Evolutionary conservation across 2,888 invertebrate species (phyloP).

Genomic region (Stenoptilia bipunctidactyla): DNA sequence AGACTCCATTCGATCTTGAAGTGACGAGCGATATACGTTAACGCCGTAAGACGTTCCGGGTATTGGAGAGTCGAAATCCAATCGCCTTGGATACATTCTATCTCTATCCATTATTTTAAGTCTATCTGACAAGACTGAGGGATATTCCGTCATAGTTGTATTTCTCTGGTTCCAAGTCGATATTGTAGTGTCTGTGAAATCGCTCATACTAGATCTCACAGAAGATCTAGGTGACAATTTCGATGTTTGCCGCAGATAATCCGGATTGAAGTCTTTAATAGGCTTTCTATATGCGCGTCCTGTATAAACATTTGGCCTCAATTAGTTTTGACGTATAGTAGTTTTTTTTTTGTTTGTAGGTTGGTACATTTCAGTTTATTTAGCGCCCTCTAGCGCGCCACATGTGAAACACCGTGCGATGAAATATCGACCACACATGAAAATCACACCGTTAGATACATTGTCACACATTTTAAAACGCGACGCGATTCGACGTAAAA

Average conservation of each 20-base stretch:
- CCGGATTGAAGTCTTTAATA: conserved; percentile 62
- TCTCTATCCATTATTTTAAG: conserved; percentile 46
- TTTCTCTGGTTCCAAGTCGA: conserved; percentile 61
- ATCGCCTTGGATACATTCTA: conserved; percentile 43
- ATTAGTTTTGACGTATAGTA: conserved; percentile 7
- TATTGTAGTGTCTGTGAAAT: conserved; percentile 64
- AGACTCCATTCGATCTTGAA: conserved; percentile 50
- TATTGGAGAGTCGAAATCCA: conserved; percentile 54
- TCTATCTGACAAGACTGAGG: conserved; percentile 56
- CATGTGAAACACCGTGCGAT: conserved; percentile 20
- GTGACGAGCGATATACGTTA: conserved; percentile 38
- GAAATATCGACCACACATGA: not conserved
- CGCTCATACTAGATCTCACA: conserved; percentile 57
- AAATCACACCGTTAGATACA: conserved; percentile 38
- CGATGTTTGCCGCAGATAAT: conserved; percentile 37
- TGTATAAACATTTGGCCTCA: conserved; percentile 26
- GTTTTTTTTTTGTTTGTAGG: conserved; percentile 9
- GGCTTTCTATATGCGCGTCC: conserved; percentile 54
- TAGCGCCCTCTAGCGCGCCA: conserved; percentile 24
- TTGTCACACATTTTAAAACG: not conserved
- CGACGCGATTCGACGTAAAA: conserved; percentile 18
- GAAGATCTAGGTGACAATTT: conserved; percentile 57
- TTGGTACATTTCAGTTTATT: conserved; percentile 67
- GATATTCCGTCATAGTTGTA: conserved; percentile 43
- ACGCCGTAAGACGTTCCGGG: conserved; percentile 48